phyloP scores from a whole-genome alignment of 2,888 invertebrate species.

The Steinernema carpocapsae region DNA sequence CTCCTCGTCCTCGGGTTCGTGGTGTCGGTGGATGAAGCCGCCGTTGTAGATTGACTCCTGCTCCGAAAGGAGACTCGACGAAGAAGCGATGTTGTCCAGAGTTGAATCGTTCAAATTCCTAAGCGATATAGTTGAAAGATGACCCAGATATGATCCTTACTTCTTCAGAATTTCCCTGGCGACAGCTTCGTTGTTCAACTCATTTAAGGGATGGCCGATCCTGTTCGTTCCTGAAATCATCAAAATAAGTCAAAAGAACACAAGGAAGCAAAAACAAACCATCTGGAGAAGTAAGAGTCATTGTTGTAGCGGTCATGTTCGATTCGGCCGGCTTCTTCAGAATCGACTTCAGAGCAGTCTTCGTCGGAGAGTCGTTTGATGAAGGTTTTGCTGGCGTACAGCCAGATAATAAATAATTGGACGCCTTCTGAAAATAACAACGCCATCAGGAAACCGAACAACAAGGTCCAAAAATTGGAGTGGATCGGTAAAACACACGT shows the following conservation, averaged over 20 bases:
- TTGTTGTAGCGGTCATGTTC: neutral
- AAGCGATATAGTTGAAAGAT: too few species aligned
- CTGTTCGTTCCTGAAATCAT: too few species aligned
- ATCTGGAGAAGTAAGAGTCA: neutral
- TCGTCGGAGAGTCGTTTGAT: neutral
- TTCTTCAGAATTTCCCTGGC: constrained; percentile 2
- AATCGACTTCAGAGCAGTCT: neutral
- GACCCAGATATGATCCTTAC: neutral
- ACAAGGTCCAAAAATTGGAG: neutral
- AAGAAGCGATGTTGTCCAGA: constrained; percentile 11
- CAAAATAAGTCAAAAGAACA: too few species aligned
- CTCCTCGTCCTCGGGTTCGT: neutral
- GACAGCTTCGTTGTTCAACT: neutral
- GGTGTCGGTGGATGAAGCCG: constrained; percentile 7
- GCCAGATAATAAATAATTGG: neutral
- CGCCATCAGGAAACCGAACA: neutral
- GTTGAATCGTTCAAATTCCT: neutral
- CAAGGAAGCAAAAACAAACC: neutral
- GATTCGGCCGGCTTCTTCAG: neutral
- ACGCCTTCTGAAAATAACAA: neutral
- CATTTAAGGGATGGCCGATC: too few species aligned
- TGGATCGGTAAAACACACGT: neutral
- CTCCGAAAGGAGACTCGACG: neutral
- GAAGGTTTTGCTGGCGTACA: neutral
- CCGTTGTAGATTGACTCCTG: constrained; percentile 11